Evolutionary conservation across 2,797 vertebrate species (phyloP).

Genomic region (Columba guinea): DNA sequence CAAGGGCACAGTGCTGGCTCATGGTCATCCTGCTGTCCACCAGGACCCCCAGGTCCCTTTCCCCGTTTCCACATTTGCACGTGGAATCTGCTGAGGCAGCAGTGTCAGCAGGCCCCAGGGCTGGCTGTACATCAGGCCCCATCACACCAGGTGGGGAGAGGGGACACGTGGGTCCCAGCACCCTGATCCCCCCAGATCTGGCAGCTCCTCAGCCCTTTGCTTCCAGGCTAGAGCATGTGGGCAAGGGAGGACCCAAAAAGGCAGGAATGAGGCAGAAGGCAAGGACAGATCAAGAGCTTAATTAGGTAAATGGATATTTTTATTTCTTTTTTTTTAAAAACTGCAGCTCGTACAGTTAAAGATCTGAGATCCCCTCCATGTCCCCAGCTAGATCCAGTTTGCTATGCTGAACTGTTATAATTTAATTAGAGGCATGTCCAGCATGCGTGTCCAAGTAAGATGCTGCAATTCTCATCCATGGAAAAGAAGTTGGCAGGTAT

Average conservation of each 20-base stretch:
- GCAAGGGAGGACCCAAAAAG: not conserved
- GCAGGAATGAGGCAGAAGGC: not conserved
- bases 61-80: no score
- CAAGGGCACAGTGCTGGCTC: no score
- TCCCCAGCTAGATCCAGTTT: not conserved
- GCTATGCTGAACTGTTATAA: not conserved
- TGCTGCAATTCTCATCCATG: not conserved
- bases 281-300: not conserved
- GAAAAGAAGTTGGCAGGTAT: not conserved
- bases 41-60: no score
- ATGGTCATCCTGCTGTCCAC: no score
- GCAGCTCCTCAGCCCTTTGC: not conserved
- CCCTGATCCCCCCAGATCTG: not conserved
- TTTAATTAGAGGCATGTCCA: not conserved
- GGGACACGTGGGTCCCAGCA: rapidly evolving
- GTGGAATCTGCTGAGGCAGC: not conserved
- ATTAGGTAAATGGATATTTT: not conserved
- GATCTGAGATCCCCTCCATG: not conserved
- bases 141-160: not conserved
- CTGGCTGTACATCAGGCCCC: not conserved
- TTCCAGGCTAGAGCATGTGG: not conserved
- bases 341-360: not conserved
- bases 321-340: not conserved
- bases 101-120: rapidly evolving
- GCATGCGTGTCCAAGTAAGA: not conserved